A percentile compares a stretch with the other conserved stretches of the same genome.
phyloP scores from a whole-genome alignment of 2,113 vertebrate genomes.

The Aspiorhynchus laticeps region DNA sequence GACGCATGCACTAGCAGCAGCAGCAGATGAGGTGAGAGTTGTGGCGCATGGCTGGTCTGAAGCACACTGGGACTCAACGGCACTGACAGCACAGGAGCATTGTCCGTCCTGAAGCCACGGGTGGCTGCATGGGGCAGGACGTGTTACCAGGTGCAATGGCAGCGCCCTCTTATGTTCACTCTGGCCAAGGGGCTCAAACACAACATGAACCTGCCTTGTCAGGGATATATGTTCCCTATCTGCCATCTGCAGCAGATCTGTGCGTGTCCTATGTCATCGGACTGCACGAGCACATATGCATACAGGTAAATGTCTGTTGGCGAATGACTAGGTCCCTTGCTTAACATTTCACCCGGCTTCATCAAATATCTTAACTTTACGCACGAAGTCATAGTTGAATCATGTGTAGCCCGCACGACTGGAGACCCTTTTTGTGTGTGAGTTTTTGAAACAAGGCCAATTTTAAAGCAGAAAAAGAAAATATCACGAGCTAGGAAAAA shows the following conservation, averaged over 20 bases:
- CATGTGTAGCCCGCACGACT: neutral
- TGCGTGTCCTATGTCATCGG: neutral
- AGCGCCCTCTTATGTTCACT: constrained; percentile 88
- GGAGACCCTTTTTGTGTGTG: neutral
- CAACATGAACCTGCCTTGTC: constrained; percentile 65
- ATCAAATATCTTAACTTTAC: constrained; percentile 3
- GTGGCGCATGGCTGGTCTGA: constrained; percentile 7
- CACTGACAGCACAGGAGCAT: constrained; percentile 49
- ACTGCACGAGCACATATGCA: neutral
- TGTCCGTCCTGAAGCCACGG: constrained; percentile 69
- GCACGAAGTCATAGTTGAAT: neutral
- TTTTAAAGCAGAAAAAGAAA: constrained; percentile 6
- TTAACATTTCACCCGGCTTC: neutral
- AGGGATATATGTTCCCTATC: neutral
- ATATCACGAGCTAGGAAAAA: neutral
- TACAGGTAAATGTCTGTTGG: neutral
- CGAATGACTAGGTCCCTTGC: neutral
- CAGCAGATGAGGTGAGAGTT: neutral
- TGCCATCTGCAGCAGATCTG: neutral
- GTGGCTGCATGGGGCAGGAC: constrained; percentile 68
- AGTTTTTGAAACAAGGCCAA: constrained; percentile 1
- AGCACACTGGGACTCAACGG: constrained; percentile 32
- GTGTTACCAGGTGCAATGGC: constrained; percentile 81
- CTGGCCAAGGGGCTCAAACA: constrained; percentile 76
- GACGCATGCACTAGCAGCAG: neutral